Evolutionary conservation across 92 coral and sea anemone species (phyloP).

Genomic region (Palythoa caribaeorum): DNA sequence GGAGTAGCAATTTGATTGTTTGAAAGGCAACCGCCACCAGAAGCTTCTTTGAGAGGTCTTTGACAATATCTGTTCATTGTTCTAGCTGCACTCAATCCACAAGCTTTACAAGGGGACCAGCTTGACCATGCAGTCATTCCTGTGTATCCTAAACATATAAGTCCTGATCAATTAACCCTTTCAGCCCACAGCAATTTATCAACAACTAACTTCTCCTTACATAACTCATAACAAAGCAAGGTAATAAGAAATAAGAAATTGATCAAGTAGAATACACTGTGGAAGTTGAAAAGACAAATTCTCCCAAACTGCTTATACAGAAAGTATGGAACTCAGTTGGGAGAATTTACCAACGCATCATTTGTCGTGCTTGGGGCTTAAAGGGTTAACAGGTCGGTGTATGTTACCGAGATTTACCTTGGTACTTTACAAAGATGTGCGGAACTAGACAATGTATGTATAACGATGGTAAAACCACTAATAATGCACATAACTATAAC

Average conservation of each 20-base stretch:
- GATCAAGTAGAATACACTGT: no score
- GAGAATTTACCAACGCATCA: no score
- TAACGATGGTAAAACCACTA: not conserved
- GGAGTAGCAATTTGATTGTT: not conserved
- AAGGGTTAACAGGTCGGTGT: not conserved
- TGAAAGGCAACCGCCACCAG: constrained; percentile 16
- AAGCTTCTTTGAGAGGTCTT: not conserved
- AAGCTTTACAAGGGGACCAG: constrained; percentile 28
- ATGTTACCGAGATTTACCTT: not conserved
- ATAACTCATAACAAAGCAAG: no score
- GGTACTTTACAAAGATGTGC: not conserved
- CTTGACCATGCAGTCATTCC: constrained; percentile 35
- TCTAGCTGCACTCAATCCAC: constrained; percentile 17
- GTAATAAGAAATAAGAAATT: no score
- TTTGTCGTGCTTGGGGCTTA: no score
- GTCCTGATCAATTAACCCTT: not conserved
- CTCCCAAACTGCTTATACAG: no score
- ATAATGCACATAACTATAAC: no score
- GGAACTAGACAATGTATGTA: not conserved
- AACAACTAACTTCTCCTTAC: no score
- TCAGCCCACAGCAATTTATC: no score
- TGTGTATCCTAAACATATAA: not conserved
- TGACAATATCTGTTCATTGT: not conserved
- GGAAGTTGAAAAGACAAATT: no score
- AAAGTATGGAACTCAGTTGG: no score